Evolutionary conservation across 1,140 invertebrate genomes (phyloP), one percentile per base, ranked within the genome.

Genomic region (Lepidotrigona ventralis): DNA sequence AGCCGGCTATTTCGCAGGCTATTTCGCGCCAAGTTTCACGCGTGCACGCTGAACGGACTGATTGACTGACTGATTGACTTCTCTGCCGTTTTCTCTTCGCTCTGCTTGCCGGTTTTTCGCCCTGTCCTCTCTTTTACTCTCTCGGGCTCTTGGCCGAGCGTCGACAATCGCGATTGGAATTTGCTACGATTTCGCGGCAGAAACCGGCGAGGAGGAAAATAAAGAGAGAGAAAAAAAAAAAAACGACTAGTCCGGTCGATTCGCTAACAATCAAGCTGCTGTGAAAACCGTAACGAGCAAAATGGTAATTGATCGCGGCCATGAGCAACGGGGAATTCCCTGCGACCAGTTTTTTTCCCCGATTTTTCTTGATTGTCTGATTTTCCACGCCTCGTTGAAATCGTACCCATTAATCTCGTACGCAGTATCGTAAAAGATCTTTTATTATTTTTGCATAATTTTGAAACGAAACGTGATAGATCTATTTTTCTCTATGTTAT

Each of bases 41-140:
- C 81, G 81, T 82, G 70, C 78, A 58, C 72, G 46, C 33, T 63
- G 54, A 63, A 76, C 56, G 33, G 79, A 58, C 64, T 75, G 73
- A 82, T 70, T 77, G 83, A 81, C 85, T 82, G 85, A 84, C 84
- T 85, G 85, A 86, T 80, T 86, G 82, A 85, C 76, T 86, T 87
- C 86, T 85, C 72, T 56, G 69, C 76, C 23, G 29, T 69, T 53
- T 64, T 29, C 64, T 69, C 54, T 54, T 75, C 76, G 74, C 64
- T 77, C 75, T 87, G 26, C n/a, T 78, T 19, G 53, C 71, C 19
- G 21, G 51, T 21, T 33, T 21, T 14, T n/a, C 56, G 12, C 26
- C 46, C 53, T 33, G 23, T 63, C 46, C 26, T 64, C 63, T 5
- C 46, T 39, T 46, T 54, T 58, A n/a, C 23, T 68, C 70, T 2